Percentiles rank a stretch among this genome's conserved stretches.
Conservation (phyloP, 2,797 vertebrate species). For the Podargus strigoides region DNA sequence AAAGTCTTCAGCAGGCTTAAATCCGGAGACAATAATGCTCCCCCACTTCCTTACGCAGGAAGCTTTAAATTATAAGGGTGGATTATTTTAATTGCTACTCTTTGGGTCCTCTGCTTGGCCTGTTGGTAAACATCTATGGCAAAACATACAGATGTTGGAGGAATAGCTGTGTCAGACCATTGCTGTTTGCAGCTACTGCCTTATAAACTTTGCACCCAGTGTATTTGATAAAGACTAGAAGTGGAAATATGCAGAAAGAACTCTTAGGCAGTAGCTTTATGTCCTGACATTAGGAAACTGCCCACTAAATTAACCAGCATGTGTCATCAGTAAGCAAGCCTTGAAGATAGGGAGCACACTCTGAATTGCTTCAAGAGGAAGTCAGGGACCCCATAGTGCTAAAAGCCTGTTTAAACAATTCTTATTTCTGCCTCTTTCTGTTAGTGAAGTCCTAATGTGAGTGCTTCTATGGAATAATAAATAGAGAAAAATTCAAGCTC, state of each 20-base stretch:
- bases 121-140: constrained; percentile 56
- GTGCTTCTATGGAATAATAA: neutral
- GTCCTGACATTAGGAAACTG: neutral
- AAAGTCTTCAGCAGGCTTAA: constrained; percentile 38
- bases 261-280: neutral
- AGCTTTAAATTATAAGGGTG: constrained; percentile 74
- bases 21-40: constrained; percentile 50
- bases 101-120: constrained; percentile 51
- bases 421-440: neutral
- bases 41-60: constrained; percentile 71
- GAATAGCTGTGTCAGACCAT: neutral
- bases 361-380: neutral
- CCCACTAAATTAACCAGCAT: neutral
- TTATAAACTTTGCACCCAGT: neutral
- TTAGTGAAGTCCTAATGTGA: neutral
- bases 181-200: neutral
- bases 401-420: neutral
- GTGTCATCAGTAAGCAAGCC: neutral
- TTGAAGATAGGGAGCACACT: neutral
- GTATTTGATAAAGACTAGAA: neutral
- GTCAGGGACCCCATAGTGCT: neutral
- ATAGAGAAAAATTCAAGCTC: neutral
- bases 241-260: neutral
- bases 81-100: constrained; percentile 70
- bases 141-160: neutral